Evolutionary conservation across 2,797 vertebrate genomes (phyloP), one percentile per base, ranked within the genome.

Genomic region (Masticophis lateralis): DNA sequence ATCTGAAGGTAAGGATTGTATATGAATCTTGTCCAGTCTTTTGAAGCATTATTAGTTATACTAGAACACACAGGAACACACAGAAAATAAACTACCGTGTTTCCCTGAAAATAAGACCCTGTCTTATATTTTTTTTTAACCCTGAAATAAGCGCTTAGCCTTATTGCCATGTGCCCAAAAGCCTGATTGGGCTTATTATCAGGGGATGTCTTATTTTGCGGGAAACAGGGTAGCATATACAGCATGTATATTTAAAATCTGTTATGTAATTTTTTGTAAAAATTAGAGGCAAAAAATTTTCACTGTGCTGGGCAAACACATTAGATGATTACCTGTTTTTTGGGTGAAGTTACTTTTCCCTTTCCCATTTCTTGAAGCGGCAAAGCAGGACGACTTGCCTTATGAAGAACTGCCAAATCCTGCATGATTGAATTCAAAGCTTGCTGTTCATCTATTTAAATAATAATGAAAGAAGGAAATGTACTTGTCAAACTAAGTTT

Each of bases 351-450:
- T 95, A 98, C 98, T 97, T 99, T 99, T 96, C 98, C 97, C 97
- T 99, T 99, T 94, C 97, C 98, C 93, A 98, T 97, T 97, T 99
- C 99, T 92, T 98, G 97, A 96, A 98, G 97, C 93, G 98, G 98
- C 96, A 98, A 96, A 91, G 98, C 98, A 96, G 99, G 99, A 97
- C 99, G 98, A 97, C 99, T 99, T 92, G 99, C 99, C 96, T 99
- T 99, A 95, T 99, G 99, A 96, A 99, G 98, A 96, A 99, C 99
- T 95, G 98, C 99, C 98, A 99, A 97, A 97, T 99, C 99, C 98
- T 99, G 99, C 99, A 99, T 99, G 98, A 99, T 99, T 90, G 99
- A 99, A 96, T 99, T 98, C 97, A 99, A 98, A 95, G 98, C 99
- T 98, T 99, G 99, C 98, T 99, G 98, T 95, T 99, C 98, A 98